Evolutionary conservation across 2,888 invertebrate genomes (phyloP), one percentile per base, ranked within the genome.

Genomic region (Lithophane semibrunnea): DNA sequence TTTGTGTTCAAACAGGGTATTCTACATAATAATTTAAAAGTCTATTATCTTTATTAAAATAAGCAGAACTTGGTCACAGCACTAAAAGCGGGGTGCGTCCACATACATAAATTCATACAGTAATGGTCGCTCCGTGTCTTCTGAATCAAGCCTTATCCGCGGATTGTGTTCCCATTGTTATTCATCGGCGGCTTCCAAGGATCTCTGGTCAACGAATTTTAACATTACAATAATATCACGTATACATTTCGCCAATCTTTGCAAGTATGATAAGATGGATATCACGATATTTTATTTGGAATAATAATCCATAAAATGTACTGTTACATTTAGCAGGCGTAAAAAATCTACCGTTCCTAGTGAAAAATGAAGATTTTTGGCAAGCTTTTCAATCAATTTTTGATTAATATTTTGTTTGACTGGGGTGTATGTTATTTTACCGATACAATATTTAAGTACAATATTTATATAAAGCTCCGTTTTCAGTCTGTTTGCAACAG

Each of bases 21-120:
- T n/a, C 8, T 61, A 12, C 29, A 29, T 29, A 29, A 29, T 21
- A 49, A 42, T 49, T 63, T 63, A 71, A 63, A 63, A 71, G 61
- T 47, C 52, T 52, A 63, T 5, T 67, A 79, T 18, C 44, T 70
- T 18, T 66, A 44, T 58, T 84, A 60, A 75, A 70, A 65, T 44
- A 77, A 73, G 64, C 61, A 72, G 70, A 71, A 69, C 52, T 68
- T 74, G 72, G 74, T 54, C 66, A 66, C 66, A 21, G 44, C 70
- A 76, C 78, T 79, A 77, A 85, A 85, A 86, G 84, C 77, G 73
- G 77, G 76, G 66, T 61, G 78, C 49, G 81, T 47, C 56, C 65
- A 84, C 90, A 94, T 96, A 94, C 95, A 96, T 96, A 94, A 92
- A 96, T 96, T 96, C 96, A 96, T 95, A 93, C 88, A 81, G 92